Conservation (phyloP, 2,797 vertebrate species). For the Ceryle rudis region DNA sequence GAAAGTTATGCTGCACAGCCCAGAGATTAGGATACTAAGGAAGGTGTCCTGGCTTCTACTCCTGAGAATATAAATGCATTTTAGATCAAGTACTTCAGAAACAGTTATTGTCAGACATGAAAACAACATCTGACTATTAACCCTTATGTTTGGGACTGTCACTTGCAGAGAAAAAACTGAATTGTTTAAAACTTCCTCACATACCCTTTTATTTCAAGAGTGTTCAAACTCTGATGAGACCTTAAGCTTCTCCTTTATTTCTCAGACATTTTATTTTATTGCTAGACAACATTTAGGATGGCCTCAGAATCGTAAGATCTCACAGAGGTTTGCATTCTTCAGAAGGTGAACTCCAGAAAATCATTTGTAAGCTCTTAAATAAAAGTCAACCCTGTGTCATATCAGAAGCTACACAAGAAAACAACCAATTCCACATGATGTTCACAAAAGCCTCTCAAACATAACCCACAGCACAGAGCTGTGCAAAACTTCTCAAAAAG, state of each 20-base stretch:
- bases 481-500: background rate
- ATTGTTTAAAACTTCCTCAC: background rate
- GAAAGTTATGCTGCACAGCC: background rate
- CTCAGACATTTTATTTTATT: background rate
- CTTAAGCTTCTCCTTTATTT: background rate
- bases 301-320: background rate
- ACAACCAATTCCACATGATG: background rate
- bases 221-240: background rate
- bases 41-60: background rate
- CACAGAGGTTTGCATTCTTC: background rate
- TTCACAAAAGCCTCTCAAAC: background rate
- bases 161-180: background rate
- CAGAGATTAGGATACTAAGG: background rate
- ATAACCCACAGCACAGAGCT: background rate
- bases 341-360: background rate
- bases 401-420: background rate
- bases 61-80: background rate
- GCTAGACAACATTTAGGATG: background rate
- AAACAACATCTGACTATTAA: background rate
- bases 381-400: background rate
- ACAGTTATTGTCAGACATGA: background rate
- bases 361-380: background rate
- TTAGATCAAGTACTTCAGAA: background rate
- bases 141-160: background rate
- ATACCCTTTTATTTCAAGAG: background rate